Evolutionary conservation across 2,888 invertebrate species (phyloP), one percentile per base, ranked within the genome.

Genomic region (Notocelia uddmanniana): DNA sequence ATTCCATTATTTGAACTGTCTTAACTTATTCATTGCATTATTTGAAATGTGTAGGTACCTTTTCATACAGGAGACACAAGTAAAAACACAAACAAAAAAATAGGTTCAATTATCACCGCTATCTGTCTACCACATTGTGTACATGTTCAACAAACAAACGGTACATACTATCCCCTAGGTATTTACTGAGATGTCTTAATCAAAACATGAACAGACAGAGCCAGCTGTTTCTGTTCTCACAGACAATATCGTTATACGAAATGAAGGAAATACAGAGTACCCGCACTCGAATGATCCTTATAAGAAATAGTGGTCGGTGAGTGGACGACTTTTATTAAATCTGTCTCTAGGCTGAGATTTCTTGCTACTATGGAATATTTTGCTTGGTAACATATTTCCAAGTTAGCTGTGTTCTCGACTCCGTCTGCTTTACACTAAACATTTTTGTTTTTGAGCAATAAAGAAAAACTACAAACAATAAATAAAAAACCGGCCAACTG

Each of bases 161-260:
- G 31, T 26, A 50, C 19, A 18, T 31, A 34, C 15, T 11, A 52
- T 37, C 19, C 6, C 63, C 15, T 63, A 31, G 21, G 34, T 19
- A 62, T 34, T 63, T 34, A 48, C 37, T 37, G 64, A 54, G 41
- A 41, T 58, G 18, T 41, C 58, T 52, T 50, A 58, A 70, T 64
- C 58, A 63, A 37, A 50, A 21, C 37, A 26, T 15, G 41, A 23
- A 26, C 26, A 55, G 26, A 64, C 37, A 41, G 23, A 57, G 37
- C 31, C 70, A 70, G 64, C 41, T 70, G 70, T 59, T 23, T 41
- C 19, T 13, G n/a, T 69, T 69, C 57, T 37, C 62, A n/a, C 31
- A 52, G 26, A 58, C 58, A 69, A 58, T 50, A 58, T 41, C 57
- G 26, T 68, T 48, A 64, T 64, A 41, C 23, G 37, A 58, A 70